Percentiles rank a stretch among this genome's conserved stretches.
phyloP scores from a whole-genome alignment of 23 tunicate genomes.

The Trididemnum nubilum region DNA sequence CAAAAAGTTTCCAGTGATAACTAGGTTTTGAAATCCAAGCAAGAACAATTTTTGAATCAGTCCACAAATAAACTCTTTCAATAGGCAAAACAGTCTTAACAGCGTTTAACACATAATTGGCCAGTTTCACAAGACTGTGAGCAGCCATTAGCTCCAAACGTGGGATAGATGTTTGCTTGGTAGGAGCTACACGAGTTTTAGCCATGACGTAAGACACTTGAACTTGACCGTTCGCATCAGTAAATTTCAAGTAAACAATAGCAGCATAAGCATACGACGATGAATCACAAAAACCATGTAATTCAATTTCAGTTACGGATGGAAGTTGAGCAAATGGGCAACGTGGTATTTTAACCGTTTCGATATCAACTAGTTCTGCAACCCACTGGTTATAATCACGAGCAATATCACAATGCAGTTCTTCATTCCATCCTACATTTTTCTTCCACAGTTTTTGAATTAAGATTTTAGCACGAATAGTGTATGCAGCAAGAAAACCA shows the following conservation, averaged over 20 bases:
- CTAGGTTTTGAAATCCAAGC: not conserved
- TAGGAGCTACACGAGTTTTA: not conserved
- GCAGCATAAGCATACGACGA: too few species aligned
- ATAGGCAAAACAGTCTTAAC: not conserved
- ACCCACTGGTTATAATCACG: not conserved
- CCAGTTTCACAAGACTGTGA: too few species aligned
- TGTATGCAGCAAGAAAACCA: conserved; percentile 14
- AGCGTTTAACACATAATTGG: too few species aligned
- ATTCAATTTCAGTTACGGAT: not conserved
- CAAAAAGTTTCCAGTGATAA: not conserved
- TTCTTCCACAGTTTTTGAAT: too few species aligned
- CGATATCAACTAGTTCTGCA: too few species aligned
- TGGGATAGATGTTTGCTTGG: not conserved
- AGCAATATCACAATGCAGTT: not conserved
- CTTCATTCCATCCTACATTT: too few species aligned
- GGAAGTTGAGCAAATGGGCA: not conserved
- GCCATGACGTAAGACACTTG: not conserved
- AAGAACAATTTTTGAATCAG: not conserved
- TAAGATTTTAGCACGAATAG: too few species aligned
- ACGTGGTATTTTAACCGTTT: not conserved
- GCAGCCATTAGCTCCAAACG: too few species aligned
- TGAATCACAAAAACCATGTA: not conserved
- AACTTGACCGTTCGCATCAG: not conserved
- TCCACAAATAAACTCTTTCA: not conserved
- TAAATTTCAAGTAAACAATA: not conserved